phyloP scores from a whole-genome alignment of 1,140 invertebrate genomes.

The Hylaeus volcanicus region DNA sequence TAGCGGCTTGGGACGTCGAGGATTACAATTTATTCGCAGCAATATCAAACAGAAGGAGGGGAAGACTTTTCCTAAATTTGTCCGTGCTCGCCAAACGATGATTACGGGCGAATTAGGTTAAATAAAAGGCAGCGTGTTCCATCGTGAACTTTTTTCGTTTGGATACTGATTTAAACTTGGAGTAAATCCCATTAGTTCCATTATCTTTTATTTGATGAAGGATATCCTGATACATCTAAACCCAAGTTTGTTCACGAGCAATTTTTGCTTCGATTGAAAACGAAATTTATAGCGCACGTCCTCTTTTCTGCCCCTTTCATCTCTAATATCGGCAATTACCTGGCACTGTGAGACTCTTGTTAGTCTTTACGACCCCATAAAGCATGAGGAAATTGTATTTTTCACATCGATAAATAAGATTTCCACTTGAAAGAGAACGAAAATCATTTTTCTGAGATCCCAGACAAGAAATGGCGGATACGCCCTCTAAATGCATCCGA shows the following conservation, averaged over 20 bases:
- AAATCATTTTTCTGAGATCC: not conserved
- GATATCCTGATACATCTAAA: not conserved
- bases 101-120: too few relatives aligned
- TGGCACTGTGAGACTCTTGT: not conserved
- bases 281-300: conserved; percentile 2
- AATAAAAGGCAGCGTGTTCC: too few relatives aligned
- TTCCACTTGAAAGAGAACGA: not conserved
- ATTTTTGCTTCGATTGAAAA: conserved; percentile 8
- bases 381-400: not conserved
- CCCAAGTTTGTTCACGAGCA: not conserved
- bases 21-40: not conserved
- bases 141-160: too few relatives aligned
- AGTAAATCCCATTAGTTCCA: too few relatives aligned
- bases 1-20: not conserved
- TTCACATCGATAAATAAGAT: not conserved
- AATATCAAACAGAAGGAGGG: too few relatives aligned
- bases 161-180: too few relatives aligned
- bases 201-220: too few relatives aligned
- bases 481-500: too few relatives aligned
- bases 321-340: not conserved
- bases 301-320: not conserved
- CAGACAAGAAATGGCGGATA: not conserved
- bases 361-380: not conserved
- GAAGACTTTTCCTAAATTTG: not conserved
- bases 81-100: too few relatives aligned